A percentile compares a stretch with the other conserved stretches of the same genome.
These are phyloP conservation scores for Ranitomeya variabilis DNA, from an alignment of 2,113 vertebrate genomes.

Conservation along the genomic window DNA sequence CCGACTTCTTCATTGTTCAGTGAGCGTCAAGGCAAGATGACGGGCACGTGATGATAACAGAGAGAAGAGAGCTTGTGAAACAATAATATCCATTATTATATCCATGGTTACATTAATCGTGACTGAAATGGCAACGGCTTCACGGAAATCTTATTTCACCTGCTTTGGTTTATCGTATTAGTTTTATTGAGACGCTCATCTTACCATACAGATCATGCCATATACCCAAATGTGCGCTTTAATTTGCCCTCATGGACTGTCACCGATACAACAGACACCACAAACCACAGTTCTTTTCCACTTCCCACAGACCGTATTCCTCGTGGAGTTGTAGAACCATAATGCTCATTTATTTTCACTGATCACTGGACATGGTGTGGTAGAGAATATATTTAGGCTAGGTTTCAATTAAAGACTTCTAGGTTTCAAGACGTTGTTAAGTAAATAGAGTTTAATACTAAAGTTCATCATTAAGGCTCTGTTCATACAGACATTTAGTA, in stretches of 20 bases:
- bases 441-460: neutral
- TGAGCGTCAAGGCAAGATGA: conserved; percentile 36
- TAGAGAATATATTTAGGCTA: neutral
- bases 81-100: conserved; percentile 14
- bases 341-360: conserved; percentile 7
- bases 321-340: neutral
- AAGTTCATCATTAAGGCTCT: neutral
- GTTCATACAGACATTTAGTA: neutral
- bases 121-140: neutral
- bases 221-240: neutral
- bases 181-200: neutral
- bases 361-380: neutral
- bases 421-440: neutral
- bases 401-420: neutral
- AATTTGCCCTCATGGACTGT: neutral
- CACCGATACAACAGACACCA: neutral
- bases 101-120: conserved; percentile 9
- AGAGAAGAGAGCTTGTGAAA: neutral
- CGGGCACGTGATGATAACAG: conserved; percentile 28
- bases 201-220: neutral
- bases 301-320: neutral
- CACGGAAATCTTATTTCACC: neutral
- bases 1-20: conserved; percentile 32
- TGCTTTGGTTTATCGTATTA: neutral
- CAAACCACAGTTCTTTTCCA: neutral